Base-by-base conservation (phyloP, 2,797 vertebrate species). In the Loris lydekkerianus region DNA sequence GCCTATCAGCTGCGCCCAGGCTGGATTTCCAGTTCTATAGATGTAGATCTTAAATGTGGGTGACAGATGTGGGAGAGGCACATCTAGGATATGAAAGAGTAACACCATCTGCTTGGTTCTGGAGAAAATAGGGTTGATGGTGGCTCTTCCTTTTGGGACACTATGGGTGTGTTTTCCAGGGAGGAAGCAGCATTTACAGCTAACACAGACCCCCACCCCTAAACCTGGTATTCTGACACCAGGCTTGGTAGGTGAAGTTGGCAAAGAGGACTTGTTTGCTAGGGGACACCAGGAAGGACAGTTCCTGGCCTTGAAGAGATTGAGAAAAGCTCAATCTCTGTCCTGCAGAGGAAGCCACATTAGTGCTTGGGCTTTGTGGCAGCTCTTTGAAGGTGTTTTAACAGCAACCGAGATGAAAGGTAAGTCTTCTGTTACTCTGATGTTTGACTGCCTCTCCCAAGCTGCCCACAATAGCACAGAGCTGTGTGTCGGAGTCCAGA, bases 1-100 rank as follows among this genome's bases (percentile, higher is more conserved):
- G 63, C 72, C 94, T 21, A 17, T 93, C 69, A 95, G 96, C 96
- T 94, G 72, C 9, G 17, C 53, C 81, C 3, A 6, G 93, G 81
- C 82, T 94, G 89, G 78, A 21, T 93, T 97, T 96, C 61, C 94
- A 96, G n/a, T 25, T 94, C 65, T 0, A 21, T 69, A 88, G 92
- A 92, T 70, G 87, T 65, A 72, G 96, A 95, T 97, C 94, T 96
- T 96, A 92, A 98, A 91, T 93, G 29, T 96, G 97, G 97, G 91
- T 70, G 86, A 86, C 86, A 93, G 95, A 97, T 93, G 5, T 58
- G 67, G 78, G 7, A 27, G 95, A 97, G 63, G 89, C 96, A 84
- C 76, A 96, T 87, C 70, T 56, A 70, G 63, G 84, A 95, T 96
- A 94, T 91, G 93, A 97, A 96, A 88, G 95, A 94, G 82, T 91